Evolutionary conservation across 2,113 vertebrate species (phyloP).

Genomic region (Grallaria varia): DNA sequence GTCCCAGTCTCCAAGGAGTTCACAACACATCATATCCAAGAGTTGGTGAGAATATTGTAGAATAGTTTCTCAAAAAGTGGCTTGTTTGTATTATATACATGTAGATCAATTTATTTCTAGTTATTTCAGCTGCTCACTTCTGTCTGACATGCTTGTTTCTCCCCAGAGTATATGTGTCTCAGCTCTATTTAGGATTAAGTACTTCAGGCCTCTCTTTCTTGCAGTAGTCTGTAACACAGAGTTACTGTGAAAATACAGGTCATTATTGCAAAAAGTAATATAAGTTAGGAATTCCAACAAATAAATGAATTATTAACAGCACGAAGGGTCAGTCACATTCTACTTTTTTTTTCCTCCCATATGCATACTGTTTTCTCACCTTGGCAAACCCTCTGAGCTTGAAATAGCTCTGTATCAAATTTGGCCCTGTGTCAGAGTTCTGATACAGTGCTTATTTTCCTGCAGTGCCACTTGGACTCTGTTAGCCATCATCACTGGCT

Average conservation of each 20-base stretch:
- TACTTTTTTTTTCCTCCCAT: neutral
- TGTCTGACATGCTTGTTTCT: neutral
- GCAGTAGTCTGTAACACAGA: neutral
- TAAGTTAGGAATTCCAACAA: neutral
- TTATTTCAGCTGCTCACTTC: neutral
- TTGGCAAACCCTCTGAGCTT: neutral
- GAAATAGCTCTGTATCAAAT: neutral
- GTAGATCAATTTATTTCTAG: neutral
- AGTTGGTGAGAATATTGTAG: slow-evolving; percentile 79
- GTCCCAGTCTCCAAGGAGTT: slow-evolving; percentile 84
- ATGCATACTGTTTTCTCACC: neutral
- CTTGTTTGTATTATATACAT: neutral
- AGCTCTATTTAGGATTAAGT: neutral
- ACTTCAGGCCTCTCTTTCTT: neutral
- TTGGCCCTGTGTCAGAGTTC: neutral
- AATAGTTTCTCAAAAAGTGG: neutral
- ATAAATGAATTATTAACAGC: neutral
- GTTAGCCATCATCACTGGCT: neutral
- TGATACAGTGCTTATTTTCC: neutral
- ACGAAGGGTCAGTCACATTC: neutral
- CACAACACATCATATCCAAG: slow-evolving; percentile 94
- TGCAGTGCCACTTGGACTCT: neutral
- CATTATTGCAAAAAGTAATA: neutral
- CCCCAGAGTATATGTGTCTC: neutral
- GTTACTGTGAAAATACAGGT: neutral